Percentiles rank a stretch among this genome's conserved stretches.
Conservation (phyloP, 1,140 invertebrate genomes). For the Zaprionus camerounensis region DNA sequence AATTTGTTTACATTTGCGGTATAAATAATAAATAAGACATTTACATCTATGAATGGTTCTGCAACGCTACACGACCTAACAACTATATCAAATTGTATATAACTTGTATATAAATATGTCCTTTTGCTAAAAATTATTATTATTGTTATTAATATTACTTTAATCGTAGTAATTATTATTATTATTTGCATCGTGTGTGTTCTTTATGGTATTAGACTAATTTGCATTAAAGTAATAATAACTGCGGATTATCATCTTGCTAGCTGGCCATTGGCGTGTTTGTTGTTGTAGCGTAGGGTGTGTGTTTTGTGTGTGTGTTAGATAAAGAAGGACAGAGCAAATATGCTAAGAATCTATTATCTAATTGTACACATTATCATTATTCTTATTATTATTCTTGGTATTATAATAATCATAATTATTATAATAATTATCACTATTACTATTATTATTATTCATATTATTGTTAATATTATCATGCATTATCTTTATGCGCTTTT, state of each 20-base stretch:
- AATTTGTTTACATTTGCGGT: constrained; percentile 54
- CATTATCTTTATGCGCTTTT: constrained; percentile 51
- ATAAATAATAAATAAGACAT: constrained; percentile 81
- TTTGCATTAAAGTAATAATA: constrained; percentile 78
- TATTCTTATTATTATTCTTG: constrained; percentile 55
- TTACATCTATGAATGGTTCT: constrained; percentile 72
- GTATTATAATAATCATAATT: constrained; percentile 11
- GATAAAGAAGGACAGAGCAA: constrained; percentile 67
- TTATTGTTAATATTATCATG: constrained; percentile 52
- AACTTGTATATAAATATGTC: constrained; percentile 79
- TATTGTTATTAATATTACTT: constrained; percentile 50
- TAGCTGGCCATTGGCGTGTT: constrained; percentile 38
- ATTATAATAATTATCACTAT: constrained; percentile 33
- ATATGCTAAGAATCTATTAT: constrained; percentile 65
- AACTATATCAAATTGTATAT: constrained; percentile 79
- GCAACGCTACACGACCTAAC: constrained; percentile 77
- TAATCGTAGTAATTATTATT: constrained; percentile 35
- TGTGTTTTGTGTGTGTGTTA: constrained; percentile 34
- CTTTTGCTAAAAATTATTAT: constrained; percentile 77
- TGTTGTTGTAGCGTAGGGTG: constrained; percentile 12
- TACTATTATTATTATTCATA: constrained; percentile 38
- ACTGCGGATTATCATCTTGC: constrained; percentile 79
- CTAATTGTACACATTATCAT: constrained; percentile 72
- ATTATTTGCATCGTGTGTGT: constrained; percentile 45
- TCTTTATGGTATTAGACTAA: constrained; percentile 65